These are phyloP conservation scores for Melanerpes formicivorus DNA, from an alignment of 2,113 vertebrate species.

Conservation along the genomic window DNA sequence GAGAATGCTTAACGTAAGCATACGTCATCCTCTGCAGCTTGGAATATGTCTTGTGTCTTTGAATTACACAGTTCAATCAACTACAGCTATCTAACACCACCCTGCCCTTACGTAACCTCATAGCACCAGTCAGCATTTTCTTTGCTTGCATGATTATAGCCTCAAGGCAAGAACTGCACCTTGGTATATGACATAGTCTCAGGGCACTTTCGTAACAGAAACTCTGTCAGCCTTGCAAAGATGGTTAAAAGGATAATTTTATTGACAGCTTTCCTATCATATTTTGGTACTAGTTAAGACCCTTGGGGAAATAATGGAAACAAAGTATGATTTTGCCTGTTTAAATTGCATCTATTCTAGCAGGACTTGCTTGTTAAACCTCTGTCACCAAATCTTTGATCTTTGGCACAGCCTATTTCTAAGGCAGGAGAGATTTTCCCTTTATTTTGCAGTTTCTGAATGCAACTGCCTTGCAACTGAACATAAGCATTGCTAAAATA, in stretches of 20 bases:
- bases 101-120: slow-evolving; percentile 1
- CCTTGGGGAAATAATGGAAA: background rate
- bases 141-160: slow-evolving; percentile 36
- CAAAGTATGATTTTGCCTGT: background rate
- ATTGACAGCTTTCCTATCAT: slow-evolving; percentile 1
- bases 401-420: background rate
- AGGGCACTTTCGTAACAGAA: background rate
- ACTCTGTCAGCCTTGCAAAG: background rate
- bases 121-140: slow-evolving; percentile 26
- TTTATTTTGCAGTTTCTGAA: background rate
- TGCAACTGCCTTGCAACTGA: background rate
- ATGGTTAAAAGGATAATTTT: background rate
- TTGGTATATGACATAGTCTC: background rate
- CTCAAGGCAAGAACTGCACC: slow-evolving; percentile 37
- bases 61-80: slow-evolving; percentile 34
- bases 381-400: background rate
- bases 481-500: background rate
- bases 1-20: accelerated
- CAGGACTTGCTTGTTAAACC: background rate
- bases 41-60: background rate
- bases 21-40: background rate
- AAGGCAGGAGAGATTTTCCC: background rate
- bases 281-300: background rate
- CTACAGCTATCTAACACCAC: slow-evolving; percentile 10
- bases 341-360: background rate